Conservation (phyloP, 1,140 invertebrate species). For the Metopolophium dirhodum region DNA sequence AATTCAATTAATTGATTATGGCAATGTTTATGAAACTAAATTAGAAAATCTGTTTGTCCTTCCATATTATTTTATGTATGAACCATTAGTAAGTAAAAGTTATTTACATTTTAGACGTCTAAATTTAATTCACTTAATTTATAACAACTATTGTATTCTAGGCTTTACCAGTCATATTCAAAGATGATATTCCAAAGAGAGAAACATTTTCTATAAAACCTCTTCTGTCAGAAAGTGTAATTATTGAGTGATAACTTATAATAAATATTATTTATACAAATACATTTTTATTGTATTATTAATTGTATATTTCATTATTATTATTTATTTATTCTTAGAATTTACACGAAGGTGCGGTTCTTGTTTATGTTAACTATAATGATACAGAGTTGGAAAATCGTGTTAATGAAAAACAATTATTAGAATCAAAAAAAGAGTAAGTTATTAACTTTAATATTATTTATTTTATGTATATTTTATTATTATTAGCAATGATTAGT, state of each 20-base stretch:
- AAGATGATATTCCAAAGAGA: background rate
- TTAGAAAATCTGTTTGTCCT: slow-evolving; percentile 18
- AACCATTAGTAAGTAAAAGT: slow-evolving; percentile 25
- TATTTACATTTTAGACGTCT: background rate
- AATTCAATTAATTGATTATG: slow-evolving; percentile 37
- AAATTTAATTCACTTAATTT: background rate
- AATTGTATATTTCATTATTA: background rate
- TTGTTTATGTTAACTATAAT: background rate
- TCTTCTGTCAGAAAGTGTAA: slow-evolving; percentile 29
- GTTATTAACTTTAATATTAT: background rate
- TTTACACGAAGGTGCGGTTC: background rate
- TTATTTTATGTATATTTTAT: background rate
- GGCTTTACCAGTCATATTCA: slow-evolving; percentile 23
- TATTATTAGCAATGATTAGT: background rate
- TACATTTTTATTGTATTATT: background rate
- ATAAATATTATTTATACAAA: background rate
- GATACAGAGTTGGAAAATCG: background rate
- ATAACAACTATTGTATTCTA: background rate
- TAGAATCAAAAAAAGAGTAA: background rate
- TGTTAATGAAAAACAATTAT: too few species aligned
- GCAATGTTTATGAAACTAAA: background rate
- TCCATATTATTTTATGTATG: slow-evolving; percentile 14
- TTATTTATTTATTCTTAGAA: background rate
- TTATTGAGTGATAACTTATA: background rate
- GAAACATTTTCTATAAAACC: background rate